Conservation (phyloP, 2,113 vertebrate genomes). For the Xiphias gladius region DNA sequence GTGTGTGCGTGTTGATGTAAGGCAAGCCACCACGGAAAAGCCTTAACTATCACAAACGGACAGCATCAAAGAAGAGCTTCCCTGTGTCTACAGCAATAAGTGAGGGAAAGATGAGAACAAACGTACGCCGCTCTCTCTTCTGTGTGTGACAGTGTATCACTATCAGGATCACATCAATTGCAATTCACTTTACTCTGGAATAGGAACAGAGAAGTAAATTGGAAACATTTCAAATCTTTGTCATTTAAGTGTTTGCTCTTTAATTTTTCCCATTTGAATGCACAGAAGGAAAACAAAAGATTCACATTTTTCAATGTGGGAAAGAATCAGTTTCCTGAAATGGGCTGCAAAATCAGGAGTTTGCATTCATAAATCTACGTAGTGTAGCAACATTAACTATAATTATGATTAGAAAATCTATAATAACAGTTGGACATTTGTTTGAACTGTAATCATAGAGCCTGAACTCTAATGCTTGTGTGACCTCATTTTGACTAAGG, state of each 20-base stretch:
- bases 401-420: not conserved
- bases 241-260: not conserved
- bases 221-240: constrained; percentile 14
- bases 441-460: not conserved
- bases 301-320: not conserved
- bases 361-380: not conserved
- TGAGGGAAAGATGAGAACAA: constrained; percentile 24
- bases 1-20: constrained; percentile 20
- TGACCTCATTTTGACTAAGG: not conserved
- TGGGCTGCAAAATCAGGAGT: not conserved
- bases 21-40: constrained; percentile 30
- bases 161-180: constrained; percentile 11
- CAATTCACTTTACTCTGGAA: constrained; percentile 8
- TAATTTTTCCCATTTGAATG: not conserved
- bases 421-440: not conserved
- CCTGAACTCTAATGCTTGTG: not conserved
- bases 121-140: not conserved
- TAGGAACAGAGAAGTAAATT: not conserved
- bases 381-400: not conserved
- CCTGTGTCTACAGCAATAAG: constrained; percentile 31
- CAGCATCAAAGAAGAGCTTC: constrained; percentile 30
- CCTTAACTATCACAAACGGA: constrained; percentile 47
- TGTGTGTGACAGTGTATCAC: constrained; percentile 6
- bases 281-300: not conserved
- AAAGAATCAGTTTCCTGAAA: not conserved